Evolutionary conservation across 2,888 invertebrate species (phyloP).

Genomic region (Micoletzkya japonica): DNA sequence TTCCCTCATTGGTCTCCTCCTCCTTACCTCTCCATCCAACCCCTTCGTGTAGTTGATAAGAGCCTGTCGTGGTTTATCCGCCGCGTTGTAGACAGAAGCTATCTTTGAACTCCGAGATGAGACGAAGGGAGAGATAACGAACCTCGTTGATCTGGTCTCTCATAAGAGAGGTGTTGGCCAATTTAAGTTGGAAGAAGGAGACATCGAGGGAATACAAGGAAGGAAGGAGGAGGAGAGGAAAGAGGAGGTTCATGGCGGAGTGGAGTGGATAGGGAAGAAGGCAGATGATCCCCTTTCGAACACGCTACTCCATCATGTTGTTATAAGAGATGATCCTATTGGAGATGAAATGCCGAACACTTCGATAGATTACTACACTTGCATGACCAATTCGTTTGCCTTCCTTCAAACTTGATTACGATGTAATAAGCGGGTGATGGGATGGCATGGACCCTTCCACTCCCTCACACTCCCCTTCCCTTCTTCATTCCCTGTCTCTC

Average conservation of each 20-base stretch:
- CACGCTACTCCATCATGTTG: too few species aligned
- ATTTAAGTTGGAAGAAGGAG: conserved; percentile 19
- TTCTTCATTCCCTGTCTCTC: too few species aligned
- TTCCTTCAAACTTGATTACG: too few species aligned
- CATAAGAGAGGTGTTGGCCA: conserved; percentile 6
- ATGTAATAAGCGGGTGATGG: not conserved
- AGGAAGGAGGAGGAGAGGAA: not conserved
- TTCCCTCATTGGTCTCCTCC: not conserved
- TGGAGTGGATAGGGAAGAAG: too few species aligned
- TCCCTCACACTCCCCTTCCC: too few species aligned
- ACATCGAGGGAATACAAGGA: conserved; percentile 9
- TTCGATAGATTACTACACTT: too few species aligned
- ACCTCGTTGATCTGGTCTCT: conserved; percentile 16
- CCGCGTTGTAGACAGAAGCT: not conserved
- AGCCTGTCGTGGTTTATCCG: not conserved
- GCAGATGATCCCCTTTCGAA: too few species aligned
- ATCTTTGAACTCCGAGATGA: not conserved
- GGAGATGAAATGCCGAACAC: too few species aligned
- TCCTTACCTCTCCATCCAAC: not conserved
- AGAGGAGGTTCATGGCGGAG: not conserved
- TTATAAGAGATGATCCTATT: too few species aligned
- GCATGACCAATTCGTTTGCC: too few species aligned
- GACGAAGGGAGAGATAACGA: not conserved
- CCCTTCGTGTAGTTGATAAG: not conserved
- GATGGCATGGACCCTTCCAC: not conserved